Conservation (phyloP, 2,888 invertebrate genomes). For the Mycalesis mineus region DNA sequence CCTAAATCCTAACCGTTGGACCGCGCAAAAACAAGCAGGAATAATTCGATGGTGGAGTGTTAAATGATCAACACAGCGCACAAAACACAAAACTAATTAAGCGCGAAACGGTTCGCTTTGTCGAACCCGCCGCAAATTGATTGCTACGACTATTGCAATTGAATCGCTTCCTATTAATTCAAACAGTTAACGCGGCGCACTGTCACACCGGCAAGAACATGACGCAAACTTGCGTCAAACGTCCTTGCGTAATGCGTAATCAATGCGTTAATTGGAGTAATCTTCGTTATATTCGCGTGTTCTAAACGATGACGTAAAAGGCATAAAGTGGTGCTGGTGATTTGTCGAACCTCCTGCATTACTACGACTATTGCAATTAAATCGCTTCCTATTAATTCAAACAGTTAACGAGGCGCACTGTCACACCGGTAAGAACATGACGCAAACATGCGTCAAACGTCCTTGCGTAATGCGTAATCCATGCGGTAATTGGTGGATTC, state of each 20-base stretch:
- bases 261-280: too few relatives aligned
- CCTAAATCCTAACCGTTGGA: background rate
- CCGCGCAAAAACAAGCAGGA: conserved; percentile 1
- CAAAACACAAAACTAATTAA: conserved; percentile 38
- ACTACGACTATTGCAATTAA: conserved; percentile 35
- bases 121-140: conserved; percentile 37
- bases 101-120: conserved; percentile 35
- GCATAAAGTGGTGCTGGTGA: too few relatives aligned
- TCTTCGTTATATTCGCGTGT: too few relatives aligned
- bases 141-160: conserved; percentile 36
- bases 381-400: conserved; percentile 38
- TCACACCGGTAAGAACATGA: conserved; percentile 25
- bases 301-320: too few relatives aligned
- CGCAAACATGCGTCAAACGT: background rate
- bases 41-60: conserved; percentile 5
- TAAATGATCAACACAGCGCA: conserved; percentile 17
- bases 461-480: too few relatives aligned
- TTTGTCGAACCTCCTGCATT: conserved; percentile 36
- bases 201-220: conserved; percentile 25
- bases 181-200: conserved; percentile 30
- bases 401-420: conserved; percentile 28
- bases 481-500: too few relatives aligned
- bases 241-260: too few relatives aligned
- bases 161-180: conserved; percentile 38
- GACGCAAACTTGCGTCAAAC: background rate